These are phyloP conservation scores for Agonopterix alstromeriana DNA, from an alignment of 2,888 invertebrate species.

Conservation along the genomic window DNA sequence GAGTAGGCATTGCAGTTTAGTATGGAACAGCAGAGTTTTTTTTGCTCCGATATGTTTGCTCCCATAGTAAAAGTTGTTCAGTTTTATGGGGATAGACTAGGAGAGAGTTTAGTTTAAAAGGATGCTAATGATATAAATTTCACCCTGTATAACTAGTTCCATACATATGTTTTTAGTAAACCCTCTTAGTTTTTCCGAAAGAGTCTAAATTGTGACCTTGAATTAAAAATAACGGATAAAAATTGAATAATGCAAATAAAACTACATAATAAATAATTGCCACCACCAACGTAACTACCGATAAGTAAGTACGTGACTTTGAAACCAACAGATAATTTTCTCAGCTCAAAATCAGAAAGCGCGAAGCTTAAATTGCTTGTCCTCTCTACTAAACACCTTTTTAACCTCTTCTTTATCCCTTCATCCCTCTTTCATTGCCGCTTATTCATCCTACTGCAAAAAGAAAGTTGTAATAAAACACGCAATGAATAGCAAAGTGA, in stretches of 20 bases:
- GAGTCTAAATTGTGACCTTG: too few relatives aligned
- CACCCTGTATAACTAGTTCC: too few relatives aligned
- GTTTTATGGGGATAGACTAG: too few relatives aligned
- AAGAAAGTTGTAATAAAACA: slow-evolving; percentile 18
- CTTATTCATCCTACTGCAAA: slow-evolving; percentile 4
- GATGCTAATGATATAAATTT: too few relatives aligned
- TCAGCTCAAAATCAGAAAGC: slow-evolving; percentile 73
- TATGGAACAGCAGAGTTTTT: too few relatives aligned
- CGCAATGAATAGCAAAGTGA: slow-evolving; percentile 18
- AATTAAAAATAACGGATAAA: not conserved
- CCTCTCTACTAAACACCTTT: not conserved
- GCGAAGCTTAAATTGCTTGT: slow-evolving; percentile 27
- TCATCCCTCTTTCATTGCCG: slow-evolving; percentile 24
- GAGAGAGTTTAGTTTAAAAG: too few relatives aligned
- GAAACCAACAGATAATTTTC: slow-evolving; percentile 48
- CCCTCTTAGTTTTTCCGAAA: too few relatives aligned
- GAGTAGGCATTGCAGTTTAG: too few relatives aligned
- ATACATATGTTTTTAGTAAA: too few relatives aligned
- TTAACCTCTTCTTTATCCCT: not conserved
- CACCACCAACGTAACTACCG: slow-evolving; percentile 55
- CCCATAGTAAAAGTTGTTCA: too few relatives aligned
- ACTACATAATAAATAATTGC: slow-evolving; percentile 54
- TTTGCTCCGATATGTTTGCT: too few relatives aligned
- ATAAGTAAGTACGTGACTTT: slow-evolving; percentile 64
- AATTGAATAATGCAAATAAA: slow-evolving; percentile 31